These are phyloP conservation scores for Cromileptes altivelis DNA, from an alignment of 2,113 vertebrate species.

Conservation along the genomic window DNA sequence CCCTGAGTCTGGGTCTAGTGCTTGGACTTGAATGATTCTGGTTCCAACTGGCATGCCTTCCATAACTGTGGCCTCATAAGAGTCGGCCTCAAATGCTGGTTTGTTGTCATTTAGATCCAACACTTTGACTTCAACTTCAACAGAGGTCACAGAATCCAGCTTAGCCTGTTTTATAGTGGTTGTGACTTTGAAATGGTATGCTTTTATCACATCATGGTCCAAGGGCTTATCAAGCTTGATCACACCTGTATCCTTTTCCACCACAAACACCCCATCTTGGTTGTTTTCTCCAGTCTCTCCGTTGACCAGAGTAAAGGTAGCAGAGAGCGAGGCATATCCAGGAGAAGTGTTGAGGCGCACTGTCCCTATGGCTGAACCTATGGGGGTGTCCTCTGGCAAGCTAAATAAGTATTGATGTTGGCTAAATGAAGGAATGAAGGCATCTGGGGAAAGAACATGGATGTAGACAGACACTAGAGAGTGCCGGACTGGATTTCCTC, in stretches of 20 bases:
- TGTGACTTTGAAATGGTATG: conserved; percentile 92
- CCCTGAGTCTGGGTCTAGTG: conserved; percentile 90
- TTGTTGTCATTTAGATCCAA: conserved; percentile 97
- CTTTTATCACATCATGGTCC: conserved; percentile 88
- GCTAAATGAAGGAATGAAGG: conserved; percentile 89
- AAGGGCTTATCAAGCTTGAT: conserved; percentile 95
- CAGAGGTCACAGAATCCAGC: conserved; percentile 89
- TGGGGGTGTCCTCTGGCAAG: conserved; percentile 89
- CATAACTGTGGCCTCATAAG: conserved; percentile 91
- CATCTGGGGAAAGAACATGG: conserved; percentile 92
- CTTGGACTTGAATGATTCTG: conserved; percentile 92
- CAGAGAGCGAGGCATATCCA: conserved; percentile 75
- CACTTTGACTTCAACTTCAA: conserved; percentile 93
- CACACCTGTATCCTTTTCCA: conserved; percentile 91
- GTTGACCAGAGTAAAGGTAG: conserved; percentile 88
- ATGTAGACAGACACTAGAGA: conserved; percentile 95
- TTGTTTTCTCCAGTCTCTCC: conserved; percentile 92
- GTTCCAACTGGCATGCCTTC: conserved; percentile 94
- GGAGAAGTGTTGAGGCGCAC: conserved; percentile 84
- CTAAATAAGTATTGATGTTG: conserved; percentile 93
- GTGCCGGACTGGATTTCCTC: conserved; percentile 91
- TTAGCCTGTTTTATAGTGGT: conserved; percentile 89
- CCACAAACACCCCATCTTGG: conserved; percentile 89
- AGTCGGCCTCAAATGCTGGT: conserved; percentile 90
- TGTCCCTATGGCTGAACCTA: conserved; percentile 91